phyloP scores from a whole-genome alignment of 2,113 vertebrate species.

The cattle (Bos taurus) region DNA sequence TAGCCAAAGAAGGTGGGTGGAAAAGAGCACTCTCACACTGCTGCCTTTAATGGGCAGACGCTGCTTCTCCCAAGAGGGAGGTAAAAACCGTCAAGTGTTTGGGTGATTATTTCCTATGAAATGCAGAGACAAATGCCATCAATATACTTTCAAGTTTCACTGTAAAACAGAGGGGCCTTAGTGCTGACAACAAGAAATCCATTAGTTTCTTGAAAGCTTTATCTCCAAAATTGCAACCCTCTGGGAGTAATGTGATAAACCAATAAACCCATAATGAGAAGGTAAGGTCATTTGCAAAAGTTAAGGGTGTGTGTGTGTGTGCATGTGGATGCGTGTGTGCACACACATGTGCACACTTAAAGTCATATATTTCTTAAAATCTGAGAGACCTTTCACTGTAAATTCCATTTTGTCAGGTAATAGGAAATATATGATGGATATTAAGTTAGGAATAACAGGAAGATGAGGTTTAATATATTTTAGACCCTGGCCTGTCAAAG shows the following conservation, averaged over 20 bases:
- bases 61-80: conserved; percentile 67
- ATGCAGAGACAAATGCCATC: conserved; percentile 79
- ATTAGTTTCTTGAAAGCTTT: conserved; percentile 74
- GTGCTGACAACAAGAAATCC: conserved; percentile 70
- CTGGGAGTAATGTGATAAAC: conserved; percentile 45
- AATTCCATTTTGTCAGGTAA: neutral
- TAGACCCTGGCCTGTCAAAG: neutral
- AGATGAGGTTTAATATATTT: neutral
- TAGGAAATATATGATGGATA: neutral
- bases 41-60: conserved; percentile 62
- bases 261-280: conserved; percentile 46
- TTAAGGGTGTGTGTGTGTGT: conserved; percentile 13
- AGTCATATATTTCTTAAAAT: neutral
- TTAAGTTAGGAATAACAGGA: conserved; percentile 8
- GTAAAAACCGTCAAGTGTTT: conserved; percentile 67
- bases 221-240: conserved; percentile 61
- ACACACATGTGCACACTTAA: neutral
- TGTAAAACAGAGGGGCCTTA: conserved; percentile 68
- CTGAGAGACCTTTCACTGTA: conserved; percentile 1
- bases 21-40: conserved; percentile 57
- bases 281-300: conserved; percentile 44
- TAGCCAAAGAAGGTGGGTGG: conserved; percentile 86
- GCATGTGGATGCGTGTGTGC: neutral
- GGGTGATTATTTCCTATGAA: conserved; percentile 79
- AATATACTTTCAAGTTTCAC: conserved; percentile 71